phyloP scores from a whole-genome alignment of 2,888 invertebrate species.

The Drosophila nr. perissopoda region DNA sequence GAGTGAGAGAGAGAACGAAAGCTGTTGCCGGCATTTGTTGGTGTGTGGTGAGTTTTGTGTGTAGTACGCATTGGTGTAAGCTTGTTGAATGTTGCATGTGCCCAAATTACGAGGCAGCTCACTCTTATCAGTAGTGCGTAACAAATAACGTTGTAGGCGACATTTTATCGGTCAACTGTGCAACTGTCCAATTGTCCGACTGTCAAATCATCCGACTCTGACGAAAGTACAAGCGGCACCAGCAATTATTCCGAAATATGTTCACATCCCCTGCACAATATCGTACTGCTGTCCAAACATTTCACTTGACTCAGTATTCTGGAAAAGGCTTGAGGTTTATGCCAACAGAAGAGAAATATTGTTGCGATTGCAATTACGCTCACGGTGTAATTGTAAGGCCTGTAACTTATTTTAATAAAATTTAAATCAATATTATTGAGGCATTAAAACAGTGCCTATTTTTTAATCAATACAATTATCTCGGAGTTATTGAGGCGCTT shows the following conservation, averaged over 20 bases:
- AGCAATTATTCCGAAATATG: background rate
- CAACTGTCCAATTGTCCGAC: constrained; percentile 11
- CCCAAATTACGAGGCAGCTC: constrained; percentile 14
- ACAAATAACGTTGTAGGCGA: constrained; percentile 10
- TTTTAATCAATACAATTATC: background rate
- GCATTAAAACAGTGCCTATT: background rate
- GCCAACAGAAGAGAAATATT: background rate
- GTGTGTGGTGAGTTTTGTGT: constrained; percentile 66
- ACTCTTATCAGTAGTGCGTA: constrained; percentile 65
- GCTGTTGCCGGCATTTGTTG: constrained; percentile 71
- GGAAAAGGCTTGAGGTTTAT: background rate
- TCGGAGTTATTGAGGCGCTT: background rate
- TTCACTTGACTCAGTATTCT: constrained; percentile 1
- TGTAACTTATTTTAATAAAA: no score
- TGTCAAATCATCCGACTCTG: constrained; percentile 9
- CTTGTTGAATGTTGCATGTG: constrained; percentile 54
- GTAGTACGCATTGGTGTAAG: constrained; percentile 64
- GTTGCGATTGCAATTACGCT: background rate
- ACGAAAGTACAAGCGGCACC: constrained; percentile 10
- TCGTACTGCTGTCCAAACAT: constrained; percentile 3
- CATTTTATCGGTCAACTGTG: constrained; percentile 23
- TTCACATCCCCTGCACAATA: background rate
- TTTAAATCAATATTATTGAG: background rate
- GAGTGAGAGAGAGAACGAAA: constrained; percentile 14
- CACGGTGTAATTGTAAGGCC: background rate